Evolutionary conservation across 1,140 invertebrate genomes (phyloP).

Genomic region (Hyles vespertilio): DNA sequence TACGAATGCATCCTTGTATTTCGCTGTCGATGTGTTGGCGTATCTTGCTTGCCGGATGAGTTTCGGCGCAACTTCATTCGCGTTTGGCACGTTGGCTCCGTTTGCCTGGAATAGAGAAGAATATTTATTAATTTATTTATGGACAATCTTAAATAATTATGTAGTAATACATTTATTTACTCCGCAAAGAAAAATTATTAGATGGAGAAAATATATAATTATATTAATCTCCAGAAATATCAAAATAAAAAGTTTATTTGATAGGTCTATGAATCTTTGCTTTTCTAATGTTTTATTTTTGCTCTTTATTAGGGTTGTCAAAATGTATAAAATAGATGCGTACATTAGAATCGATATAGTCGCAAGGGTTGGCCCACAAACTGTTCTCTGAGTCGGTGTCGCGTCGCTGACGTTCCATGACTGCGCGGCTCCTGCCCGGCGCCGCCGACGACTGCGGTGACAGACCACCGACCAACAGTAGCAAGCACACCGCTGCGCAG

Average conservation of each 20-base stretch:
- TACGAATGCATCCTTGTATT: slow-evolving; percentile 60
- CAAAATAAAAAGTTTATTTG: no score
- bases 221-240: no score
- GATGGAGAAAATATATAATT: no score
- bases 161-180: no score
- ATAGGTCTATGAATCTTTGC: no score
- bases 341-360: slow-evolving; percentile 43
- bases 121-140: not conserved
- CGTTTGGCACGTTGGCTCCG: slow-evolving; percentile 33
- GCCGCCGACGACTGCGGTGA: slow-evolving; percentile 52
- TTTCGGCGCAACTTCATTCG: slow-evolving; percentile 41
- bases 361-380: slow-evolving; percentile 57
- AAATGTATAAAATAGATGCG: slow-evolving; percentile 18
- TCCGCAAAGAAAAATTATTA: no score
- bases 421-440: slow-evolving; percentile 36
- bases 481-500: slow-evolving; percentile 58
- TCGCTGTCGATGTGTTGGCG: slow-evolving; percentile 9
- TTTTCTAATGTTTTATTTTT: no score
- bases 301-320: not conserved
- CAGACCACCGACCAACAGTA: slow-evolving; percentile 50
- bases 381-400: slow-evolving; percentile 30
- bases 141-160: no score
- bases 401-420: slow-evolving; percentile 48
- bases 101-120: slow-evolving; percentile 42
- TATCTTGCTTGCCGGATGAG: slow-evolving; percentile 17